These are phyloP conservation scores for Tonatia bakeri DNA, from an alignment of 2,113 vertebrate genomes.

Conservation along the genomic window DNA sequence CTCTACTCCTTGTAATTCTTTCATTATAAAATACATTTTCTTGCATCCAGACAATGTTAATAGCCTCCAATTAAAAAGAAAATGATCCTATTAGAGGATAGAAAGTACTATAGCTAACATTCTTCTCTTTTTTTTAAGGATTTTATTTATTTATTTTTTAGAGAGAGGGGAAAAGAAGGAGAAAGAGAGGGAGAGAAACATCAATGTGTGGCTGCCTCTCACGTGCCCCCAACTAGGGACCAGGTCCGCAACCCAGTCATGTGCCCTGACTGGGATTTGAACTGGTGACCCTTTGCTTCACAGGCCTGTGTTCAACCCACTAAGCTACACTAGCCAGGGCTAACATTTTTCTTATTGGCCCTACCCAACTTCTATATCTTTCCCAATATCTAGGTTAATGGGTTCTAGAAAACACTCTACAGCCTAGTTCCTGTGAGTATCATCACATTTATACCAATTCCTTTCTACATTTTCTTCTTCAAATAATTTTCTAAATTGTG, in stretches of 20 bases:
- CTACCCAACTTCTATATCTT: background rate
- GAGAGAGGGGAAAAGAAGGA: too few species aligned
- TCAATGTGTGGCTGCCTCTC: too few species aligned
- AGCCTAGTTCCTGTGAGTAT: background rate
- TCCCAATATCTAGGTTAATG: background rate
- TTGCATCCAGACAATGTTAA: background rate
- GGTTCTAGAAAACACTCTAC: background rate
- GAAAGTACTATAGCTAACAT: background rate
- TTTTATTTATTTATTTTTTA: too few species aligned
- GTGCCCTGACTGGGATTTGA: too few species aligned
- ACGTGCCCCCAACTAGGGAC: too few species aligned
- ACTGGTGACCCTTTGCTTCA: too few species aligned
- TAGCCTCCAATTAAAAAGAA: conserved; percentile 3
- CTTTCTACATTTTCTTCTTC: background rate
- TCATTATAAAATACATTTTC: conserved; percentile 16
- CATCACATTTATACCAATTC: background rate
- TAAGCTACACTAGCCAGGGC: too few species aligned
- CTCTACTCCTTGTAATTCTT: background rate
- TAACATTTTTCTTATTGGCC: background rate
- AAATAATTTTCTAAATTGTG: background rate
- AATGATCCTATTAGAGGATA: background rate
- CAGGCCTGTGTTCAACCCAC: too few species aligned
- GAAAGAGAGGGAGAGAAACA: too few species aligned
- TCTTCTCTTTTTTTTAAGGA: background rate
- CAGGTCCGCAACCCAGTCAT: too few species aligned